Conservation (phyloP, 2,797 vertebrate species). For the Myotis findleyi region DNA sequence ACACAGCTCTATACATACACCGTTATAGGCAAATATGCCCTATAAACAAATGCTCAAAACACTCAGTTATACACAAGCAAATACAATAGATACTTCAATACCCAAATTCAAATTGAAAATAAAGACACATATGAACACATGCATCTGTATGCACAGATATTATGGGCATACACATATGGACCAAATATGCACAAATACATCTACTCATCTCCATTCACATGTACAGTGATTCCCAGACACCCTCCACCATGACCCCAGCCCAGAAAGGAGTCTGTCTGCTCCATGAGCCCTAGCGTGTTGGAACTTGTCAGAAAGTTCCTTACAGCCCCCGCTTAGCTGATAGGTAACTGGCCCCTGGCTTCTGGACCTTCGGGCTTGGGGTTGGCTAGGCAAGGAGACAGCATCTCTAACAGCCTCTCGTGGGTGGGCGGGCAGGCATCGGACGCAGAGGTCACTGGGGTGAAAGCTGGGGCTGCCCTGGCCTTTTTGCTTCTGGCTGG, state of each 20-base stretch:
- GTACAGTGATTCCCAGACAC: neutral
- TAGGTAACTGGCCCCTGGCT: conserved; percentile 43
- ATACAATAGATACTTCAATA: neutral
- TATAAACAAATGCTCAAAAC: neutral
- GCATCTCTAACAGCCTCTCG: conserved; percentile 47
- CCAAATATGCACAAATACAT: neutral
- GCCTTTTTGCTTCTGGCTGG: conserved; percentile 64
- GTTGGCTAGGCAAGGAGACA: conserved; percentile 33
- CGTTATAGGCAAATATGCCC: neutral
- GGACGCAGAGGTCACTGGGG: conserved; percentile 77
- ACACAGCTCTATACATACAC: neutral
- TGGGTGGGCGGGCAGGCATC: conserved; percentile 77
- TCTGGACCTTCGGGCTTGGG: conserved; percentile 25
- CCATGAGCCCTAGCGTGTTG: neutral
- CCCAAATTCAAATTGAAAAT: neutral
- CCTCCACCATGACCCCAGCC: neutral
- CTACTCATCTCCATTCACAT: neutral
- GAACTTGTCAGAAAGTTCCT: conserved; percentile 26
- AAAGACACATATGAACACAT: neutral
- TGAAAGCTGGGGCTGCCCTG: conserved; percentile 64
- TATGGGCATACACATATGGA: neutral
- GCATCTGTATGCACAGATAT: neutral
- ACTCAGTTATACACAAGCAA: neutral
- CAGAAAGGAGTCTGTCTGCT: conserved; percentile 14
- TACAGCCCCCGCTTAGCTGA: neutral